Evolutionary conservation across 2,113 vertebrate species (phyloP).

Genomic region (Odontophorus gujanensis): DNA sequence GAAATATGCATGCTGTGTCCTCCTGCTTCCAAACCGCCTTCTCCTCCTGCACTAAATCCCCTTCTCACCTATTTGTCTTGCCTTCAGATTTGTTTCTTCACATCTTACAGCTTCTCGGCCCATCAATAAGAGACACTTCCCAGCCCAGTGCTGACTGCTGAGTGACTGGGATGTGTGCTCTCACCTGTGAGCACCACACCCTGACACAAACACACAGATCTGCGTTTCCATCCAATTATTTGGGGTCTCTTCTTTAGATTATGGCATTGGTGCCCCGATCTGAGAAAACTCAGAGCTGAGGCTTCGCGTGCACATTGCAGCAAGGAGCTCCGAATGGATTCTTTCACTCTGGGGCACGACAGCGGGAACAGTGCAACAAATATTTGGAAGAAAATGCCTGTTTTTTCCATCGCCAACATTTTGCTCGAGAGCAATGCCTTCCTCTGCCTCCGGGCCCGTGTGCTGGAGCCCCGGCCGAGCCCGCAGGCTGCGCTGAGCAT

Average conservation of each 20-base stretch:
- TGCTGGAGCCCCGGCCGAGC: too few species aligned
- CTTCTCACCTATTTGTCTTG: background rate
- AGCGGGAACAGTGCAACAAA: background rate
- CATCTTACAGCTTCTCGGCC: background rate
- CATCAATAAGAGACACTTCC: background rate
- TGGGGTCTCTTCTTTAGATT: background rate
- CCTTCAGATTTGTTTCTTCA: background rate
- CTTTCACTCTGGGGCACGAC: background rate
- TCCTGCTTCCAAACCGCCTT: background rate
- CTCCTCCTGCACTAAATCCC: background rate
- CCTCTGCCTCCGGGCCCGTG: background rate
- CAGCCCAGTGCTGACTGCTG: rapidly evolving
- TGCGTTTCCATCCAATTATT: background rate
- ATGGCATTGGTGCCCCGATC: background rate
- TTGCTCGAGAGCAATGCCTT: background rate
- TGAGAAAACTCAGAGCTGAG: background rate
- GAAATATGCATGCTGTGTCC: background rate
- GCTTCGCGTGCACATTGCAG: rapidly evolving
- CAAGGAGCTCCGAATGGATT: background rate
- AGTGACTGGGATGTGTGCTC: background rate
- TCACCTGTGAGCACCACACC: too few species aligned
- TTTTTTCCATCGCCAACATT: background rate
- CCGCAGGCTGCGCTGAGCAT: background rate
- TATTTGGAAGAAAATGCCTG: background rate
- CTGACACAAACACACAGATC: background rate